These are phyloP conservation scores for Coccyzus lansbergi DNA, from an alignment of 2,797 vertebrate genomes.

Conservation along the genomic window DNA sequence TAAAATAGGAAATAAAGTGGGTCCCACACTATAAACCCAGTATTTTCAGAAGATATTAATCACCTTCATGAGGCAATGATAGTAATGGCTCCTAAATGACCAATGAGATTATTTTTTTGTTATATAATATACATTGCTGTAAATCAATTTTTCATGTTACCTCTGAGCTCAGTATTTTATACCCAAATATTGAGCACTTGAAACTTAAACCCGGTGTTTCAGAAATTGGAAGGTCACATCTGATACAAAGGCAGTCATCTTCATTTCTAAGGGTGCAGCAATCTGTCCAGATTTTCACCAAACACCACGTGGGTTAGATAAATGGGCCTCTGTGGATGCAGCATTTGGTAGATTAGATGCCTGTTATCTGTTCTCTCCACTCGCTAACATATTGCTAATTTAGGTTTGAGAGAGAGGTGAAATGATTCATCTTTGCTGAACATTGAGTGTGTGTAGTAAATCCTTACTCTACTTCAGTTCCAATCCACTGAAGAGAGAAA, in stretches of 20 bases:
- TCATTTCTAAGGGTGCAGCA: conserved; percentile 22
- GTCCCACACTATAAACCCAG: neutral
- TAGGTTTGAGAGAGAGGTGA: conserved; percentile 52
- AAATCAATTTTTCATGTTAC: neutral
- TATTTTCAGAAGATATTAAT: neutral
- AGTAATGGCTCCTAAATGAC: neutral
- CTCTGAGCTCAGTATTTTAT: neutral
- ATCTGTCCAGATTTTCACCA: conserved; percentile 57
- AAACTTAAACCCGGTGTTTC: neutral
- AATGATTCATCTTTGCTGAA: conserved; percentile 61
- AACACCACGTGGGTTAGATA: conserved; percentile 9
- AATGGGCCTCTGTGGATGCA: conserved; percentile 52
- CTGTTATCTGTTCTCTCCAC: conserved; percentile 62
- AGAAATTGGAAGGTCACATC: conserved; percentile 8
- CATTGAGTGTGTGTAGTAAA: conserved; percentile 44
- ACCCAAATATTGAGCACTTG: neutral
- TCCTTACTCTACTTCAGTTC: conserved; percentile 16
- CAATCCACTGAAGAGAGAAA: conserved; percentile 6
- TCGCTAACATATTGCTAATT: conserved; percentile 62
- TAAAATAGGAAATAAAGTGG: neutral
- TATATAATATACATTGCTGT: neutral
- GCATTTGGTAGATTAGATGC: conserved; percentile 60
- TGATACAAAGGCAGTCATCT: neutral
- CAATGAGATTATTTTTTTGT: neutral
- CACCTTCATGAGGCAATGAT: neutral